phyloP scores from a whole-genome alignment of 2,797 vertebrate genomes.

The Merluccius polli region DNA sequence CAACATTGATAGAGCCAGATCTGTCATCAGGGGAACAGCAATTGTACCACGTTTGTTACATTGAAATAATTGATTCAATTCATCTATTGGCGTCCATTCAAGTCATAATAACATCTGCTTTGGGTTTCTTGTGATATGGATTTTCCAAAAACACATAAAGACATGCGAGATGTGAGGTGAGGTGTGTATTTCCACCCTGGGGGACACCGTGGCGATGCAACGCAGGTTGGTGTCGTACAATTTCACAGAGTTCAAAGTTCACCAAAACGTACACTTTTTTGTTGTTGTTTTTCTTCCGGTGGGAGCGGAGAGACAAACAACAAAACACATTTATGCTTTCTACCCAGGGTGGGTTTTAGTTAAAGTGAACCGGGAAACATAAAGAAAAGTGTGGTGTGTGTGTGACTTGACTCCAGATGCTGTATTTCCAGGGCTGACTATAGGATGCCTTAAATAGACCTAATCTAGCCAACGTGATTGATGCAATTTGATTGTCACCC shows the following conservation, averaged over 20 bases:
- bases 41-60: not conserved
- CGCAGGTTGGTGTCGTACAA: not conserved
- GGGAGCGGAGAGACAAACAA: not conserved
- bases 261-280: not conserved
- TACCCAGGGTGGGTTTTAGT: not conserved
- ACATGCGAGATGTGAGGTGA: not conserved
- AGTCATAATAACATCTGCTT: not conserved
- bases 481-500: slow-evolving; percentile 11
- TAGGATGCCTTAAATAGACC: slow-evolving; percentile 17
- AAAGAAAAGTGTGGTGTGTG: not conserved
- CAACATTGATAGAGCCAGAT: not conserved
- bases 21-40: not conserved
- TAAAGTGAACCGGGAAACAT: too few species aligned
- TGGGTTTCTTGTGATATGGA: not conserved
- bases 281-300: not conserved
- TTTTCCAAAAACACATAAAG: not conserved
- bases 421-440: not conserved
- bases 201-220: not conserved
- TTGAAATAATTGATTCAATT: not conserved
- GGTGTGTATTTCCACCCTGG: not conserved
- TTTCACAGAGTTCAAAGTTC: not conserved
- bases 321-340: not conserved
- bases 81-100: not conserved
- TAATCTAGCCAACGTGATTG: slow-evolving; percentile 9
- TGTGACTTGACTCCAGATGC: not conserved